Conservation (phyloP, 2,797 vertebrate species). For the Carduelis carduelis region DNA sequence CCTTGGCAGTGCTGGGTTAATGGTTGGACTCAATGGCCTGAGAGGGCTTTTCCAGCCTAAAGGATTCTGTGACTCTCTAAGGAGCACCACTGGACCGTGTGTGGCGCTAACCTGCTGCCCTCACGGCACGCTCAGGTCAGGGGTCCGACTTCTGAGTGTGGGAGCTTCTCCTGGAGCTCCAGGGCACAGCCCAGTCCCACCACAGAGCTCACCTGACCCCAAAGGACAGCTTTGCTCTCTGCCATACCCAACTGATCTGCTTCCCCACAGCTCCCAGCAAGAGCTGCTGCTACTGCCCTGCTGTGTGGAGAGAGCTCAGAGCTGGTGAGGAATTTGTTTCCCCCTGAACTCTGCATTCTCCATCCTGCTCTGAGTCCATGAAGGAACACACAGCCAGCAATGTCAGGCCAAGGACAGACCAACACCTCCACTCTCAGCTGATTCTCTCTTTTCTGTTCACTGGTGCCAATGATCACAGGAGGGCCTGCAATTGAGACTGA, state of each 20-base stretch:
- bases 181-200: neutral
- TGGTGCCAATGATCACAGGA: neutral
- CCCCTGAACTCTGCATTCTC: neutral
- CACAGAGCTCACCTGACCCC: neutral
- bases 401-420: neutral
- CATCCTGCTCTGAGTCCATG: neutral
- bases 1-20: neutral
- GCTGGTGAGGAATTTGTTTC: neutral
- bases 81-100: accelerated
- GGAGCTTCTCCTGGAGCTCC: neutral
- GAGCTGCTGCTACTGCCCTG: neutral
- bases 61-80: neutral
- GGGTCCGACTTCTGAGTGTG: neutral
- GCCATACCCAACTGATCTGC: neutral
- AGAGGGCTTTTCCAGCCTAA: neutral
- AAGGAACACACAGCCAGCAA: neutral
- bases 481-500: neutral
- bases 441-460: neutral
- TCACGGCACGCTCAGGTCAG: accelerated
- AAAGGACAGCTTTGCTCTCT: neutral
- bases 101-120: neutral
- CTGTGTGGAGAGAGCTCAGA: accelerated
- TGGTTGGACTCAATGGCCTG: accelerated
- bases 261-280: neutral
- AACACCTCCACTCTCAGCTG: neutral